Evolutionary conservation across 2,888 invertebrate species (phyloP), one percentile per base, ranked within the genome.

Genomic region (Dermolepida albohirtum): DNA sequence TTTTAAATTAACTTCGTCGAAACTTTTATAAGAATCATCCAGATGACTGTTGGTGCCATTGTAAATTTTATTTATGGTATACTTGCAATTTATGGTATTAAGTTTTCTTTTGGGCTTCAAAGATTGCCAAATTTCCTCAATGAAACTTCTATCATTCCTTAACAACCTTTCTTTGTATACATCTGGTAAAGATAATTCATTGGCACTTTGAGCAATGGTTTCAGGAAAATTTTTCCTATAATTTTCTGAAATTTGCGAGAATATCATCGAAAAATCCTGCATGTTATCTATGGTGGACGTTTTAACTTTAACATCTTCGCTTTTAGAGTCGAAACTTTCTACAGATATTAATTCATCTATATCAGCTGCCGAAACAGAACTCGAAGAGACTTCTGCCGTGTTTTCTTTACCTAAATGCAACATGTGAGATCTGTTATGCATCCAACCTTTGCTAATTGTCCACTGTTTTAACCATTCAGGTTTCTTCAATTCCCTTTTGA

Each of bases 371-470:
- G 81, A 80, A 5, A 82, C 72, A 1, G 81, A 80, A 75, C 79
- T 80, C 49, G 64, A 70, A 10, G 76, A 72, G 22, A 73, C 73
- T 43, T 72, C 72, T 12, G 27, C 27, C n/a, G 50, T 57, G 27
- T 55, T 50, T 52, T 49, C 47, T 59, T 64, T 55, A 5, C 75
- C 78, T 29, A 82, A 71, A 43, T 76, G 76, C 14, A 83, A 71
- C 70, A 83, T 73, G 73, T 82, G 82, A 8, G 79, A 79, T 57
- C 80, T 75, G 70, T 83, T 83, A 67, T 82, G 82, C 68, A 82
- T 80, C 84, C 84, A 84, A 1, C 83, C 84, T 70, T 83, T 84
- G 66, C 82, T 82, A n/a, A 84, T 82, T 0, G 84, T 84, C 84
- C 84, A 84, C 71, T 84, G 83, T 67, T 82, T 83, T 49, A 82